A percentile compares a stretch with the other conserved stretches of the same genome.
phyloP scores from a whole-genome alignment of 2,797 vertebrate genomes.

The Triplophysa yarkandensis region DNA sequence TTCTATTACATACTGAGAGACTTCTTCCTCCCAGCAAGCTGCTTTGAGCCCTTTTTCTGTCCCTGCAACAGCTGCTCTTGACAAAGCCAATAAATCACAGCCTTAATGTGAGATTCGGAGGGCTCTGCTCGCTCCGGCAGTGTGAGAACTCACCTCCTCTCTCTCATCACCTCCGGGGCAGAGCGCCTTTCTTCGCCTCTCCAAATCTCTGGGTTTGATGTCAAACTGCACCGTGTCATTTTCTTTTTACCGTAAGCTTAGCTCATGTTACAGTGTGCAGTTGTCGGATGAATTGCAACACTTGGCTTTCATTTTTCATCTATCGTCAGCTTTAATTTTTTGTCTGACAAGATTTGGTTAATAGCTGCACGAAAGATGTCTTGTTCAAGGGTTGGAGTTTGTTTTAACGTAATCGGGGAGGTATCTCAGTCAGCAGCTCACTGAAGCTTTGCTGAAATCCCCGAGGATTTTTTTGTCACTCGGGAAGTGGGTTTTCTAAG shows the following conservation, averaged over 20 bases:
- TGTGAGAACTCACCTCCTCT: constrained; percentile 13
- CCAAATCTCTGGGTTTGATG: constrained; percentile 8
- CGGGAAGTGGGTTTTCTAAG: too few species aligned
- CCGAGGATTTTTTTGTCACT: background rate
- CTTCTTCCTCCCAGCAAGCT: constrained; percentile 38
- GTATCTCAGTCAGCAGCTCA: background rate
- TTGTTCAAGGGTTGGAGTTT: constrained; percentile 16
- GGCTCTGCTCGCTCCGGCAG: constrained; percentile 27
- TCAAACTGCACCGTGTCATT: constrained; percentile 12
- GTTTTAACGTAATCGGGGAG: background rate
- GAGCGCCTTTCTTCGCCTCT: background rate
- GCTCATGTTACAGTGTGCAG: constrained; percentile 15
- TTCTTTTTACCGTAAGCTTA: constrained; percentile 27
- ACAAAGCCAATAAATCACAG: constrained; percentile 59
- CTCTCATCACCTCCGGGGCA: constrained; percentile 25
- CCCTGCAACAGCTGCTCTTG: constrained; percentile 57
- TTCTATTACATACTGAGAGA: constrained; percentile 46
- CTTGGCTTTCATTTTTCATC: constrained; percentile 27
- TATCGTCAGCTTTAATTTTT: constrained; percentile 28
- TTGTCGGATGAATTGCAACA: constrained; percentile 14
- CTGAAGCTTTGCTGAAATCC: background rate
- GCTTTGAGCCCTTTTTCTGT: constrained; percentile 54
- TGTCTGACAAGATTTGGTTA: background rate
- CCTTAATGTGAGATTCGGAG: constrained; percentile 37
- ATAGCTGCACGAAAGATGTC: constrained; percentile 28